These are phyloP conservation scores for Pogonomyrmex barbatus DNA, from an alignment of 1,140 invertebrate species.

Conservation along the genomic window DNA sequence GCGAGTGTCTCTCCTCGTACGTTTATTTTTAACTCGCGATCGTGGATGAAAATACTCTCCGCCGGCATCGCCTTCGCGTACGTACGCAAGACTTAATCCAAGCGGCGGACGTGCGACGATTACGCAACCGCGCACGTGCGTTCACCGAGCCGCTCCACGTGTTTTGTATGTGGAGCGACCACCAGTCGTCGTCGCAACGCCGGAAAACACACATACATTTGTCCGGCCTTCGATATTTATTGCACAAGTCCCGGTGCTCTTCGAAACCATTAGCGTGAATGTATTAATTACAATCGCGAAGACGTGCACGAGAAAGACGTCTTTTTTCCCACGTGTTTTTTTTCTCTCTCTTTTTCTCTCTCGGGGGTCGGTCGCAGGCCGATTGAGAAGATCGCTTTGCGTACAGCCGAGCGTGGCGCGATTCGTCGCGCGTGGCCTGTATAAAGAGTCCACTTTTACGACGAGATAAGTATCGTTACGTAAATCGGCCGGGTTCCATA, in stretches of 20 bases:
- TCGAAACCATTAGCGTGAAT: neutral
- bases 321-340: neutral
- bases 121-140: constrained; percentile 53
- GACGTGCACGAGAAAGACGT: neutral
- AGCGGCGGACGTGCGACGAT: constrained; percentile 8
- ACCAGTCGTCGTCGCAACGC: neutral
- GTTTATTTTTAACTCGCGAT: constrained; percentile 51
- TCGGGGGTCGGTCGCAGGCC: neutral
- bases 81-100: constrained; percentile 14
- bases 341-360: neutral
- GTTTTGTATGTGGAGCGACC: constrained; percentile 7
- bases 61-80: constrained; percentile 13
- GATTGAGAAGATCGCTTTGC: neutral
- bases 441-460: neutral
- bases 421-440: neutral
- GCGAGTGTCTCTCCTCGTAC: neutral
- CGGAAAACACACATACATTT: neutral
- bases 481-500: constrained; percentile 1
- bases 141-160: constrained; percentile 28
- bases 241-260: neutral
- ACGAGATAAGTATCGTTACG: constrained; percentile 26
- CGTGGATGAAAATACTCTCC: constrained; percentile 42
- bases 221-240: constrained; percentile 8
- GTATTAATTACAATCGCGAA: neutral
- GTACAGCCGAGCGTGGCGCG: neutral